These are phyloP conservation scores for Pristionchus mayeri DNA, from an alignment of 2,888 invertebrate genomes.

Conservation along the genomic window DNA sequence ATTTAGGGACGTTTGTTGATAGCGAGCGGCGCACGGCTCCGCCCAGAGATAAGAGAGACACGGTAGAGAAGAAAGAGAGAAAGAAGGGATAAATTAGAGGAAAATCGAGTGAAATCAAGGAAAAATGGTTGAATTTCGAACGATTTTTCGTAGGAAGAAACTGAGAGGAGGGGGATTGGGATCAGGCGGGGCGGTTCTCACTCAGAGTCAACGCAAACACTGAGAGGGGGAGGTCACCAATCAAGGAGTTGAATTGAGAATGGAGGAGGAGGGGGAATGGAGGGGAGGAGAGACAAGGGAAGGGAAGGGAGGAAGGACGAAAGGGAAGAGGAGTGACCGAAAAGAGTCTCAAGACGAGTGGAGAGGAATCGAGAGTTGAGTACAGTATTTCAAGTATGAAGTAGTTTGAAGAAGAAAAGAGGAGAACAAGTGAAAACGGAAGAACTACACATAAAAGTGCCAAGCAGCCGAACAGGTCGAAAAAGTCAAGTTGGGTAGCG, in stretches of 20 bases:
- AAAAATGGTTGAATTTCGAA: not conserved
- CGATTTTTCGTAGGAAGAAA: not conserved
- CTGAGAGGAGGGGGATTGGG: not conserved
- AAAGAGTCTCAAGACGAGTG: not conserved
- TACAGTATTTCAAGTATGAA: not conserved
- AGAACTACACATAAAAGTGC: too few relatives aligned
- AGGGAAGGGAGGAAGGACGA: too few relatives aligned
- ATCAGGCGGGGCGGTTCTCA: constrained; percentile 23
- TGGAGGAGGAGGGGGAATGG: not conserved
- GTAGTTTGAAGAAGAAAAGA: not conserved
- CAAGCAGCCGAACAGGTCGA: too few relatives aligned
- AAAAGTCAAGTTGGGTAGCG: too few relatives aligned
- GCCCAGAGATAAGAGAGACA: not conserved
- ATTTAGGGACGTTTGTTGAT: too few relatives aligned
- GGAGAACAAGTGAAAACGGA: too few relatives aligned
- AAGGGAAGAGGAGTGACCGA: not conserved
- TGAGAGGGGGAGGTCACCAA: constrained; percentile 20
- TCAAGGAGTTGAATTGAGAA: constrained; percentile 38
- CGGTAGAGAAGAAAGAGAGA: not conserved
- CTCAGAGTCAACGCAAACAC: constrained; percentile 25
- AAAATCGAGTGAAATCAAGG: not conserved
- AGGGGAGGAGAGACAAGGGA: not conserved
- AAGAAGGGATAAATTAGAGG: not conserved
- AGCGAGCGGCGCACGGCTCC: not conserved
- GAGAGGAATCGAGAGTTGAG: not conserved